Conservation (phyloP, 2,888 invertebrate genomes). For the Thymelicus sylvestris region DNA sequence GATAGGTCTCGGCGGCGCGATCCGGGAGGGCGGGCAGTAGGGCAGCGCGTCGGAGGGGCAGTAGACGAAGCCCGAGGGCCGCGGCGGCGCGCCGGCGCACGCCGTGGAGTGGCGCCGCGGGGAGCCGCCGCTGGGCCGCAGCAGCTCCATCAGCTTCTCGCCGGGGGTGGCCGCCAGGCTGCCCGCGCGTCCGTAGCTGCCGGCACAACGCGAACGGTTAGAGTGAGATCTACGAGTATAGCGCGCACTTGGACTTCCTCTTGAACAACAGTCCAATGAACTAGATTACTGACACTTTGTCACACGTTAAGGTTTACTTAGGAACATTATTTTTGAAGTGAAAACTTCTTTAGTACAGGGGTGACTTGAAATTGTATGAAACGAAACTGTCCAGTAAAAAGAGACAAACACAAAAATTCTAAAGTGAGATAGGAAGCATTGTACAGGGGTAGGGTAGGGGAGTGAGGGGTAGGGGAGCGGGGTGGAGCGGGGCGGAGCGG, state of each 20-base stretch:
- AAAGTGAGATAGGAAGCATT: no score
- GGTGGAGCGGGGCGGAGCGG: no score
- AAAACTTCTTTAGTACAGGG: no score
- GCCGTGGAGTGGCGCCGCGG: conserved; percentile 77
- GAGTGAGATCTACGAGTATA: not conserved
- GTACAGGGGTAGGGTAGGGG: no score
- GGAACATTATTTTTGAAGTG: no score
- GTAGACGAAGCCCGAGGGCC: conserved; percentile 74
- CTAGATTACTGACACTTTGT: no score
- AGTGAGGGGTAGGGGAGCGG: no score
- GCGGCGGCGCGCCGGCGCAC: conserved; percentile 50
- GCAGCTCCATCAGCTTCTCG: conserved; percentile 82
- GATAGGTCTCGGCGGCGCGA: conserved; percentile 64
- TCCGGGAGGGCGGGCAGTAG: conserved; percentile 78
- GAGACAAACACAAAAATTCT: no score
- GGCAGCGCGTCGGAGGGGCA: conserved; percentile 82
- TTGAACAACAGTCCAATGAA: not conserved
- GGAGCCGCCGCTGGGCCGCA: conserved; percentile 73
- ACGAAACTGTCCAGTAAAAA: no score
- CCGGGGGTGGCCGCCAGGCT: conserved; percentile 80
- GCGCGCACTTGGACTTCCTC: not conserved
- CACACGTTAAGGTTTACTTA: no score
- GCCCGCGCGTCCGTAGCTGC: conserved; percentile 78
- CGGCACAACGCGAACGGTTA: not conserved
- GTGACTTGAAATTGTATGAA: no score